Evolutionary conservation across 2,797 vertebrate genomes (phyloP).

Genomic region (Silurus aristotelis): DNA sequence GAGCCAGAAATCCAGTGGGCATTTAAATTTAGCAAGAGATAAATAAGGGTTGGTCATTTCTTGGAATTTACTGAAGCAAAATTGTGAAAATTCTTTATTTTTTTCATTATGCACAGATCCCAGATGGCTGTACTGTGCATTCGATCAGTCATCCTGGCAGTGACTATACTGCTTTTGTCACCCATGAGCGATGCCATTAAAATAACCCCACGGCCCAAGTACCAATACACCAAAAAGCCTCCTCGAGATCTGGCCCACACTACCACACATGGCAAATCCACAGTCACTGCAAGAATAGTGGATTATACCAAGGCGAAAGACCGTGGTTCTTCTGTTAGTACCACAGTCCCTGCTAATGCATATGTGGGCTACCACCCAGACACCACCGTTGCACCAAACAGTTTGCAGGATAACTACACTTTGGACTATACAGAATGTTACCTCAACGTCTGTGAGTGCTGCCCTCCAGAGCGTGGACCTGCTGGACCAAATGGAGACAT

Average conservation of each 20-base stretch:
- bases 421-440: conserved; percentile 87
- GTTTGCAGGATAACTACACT: conserved; percentile 82
- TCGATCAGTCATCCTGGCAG: conserved; percentile 57
- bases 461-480: conserved; percentile 77
- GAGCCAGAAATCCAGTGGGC: neutral
- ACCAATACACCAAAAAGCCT: conserved; percentile 86
- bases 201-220: conserved; percentile 82
- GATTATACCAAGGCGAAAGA: conserved; percentile 58
- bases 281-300: conserved; percentile 60
- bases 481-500: conserved; percentile 80
- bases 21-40: neutral
- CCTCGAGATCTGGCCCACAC: conserved; percentile 58
- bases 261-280: conserved; percentile 65
- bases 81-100: conserved; percentile 19
- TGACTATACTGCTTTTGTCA: conserved; percentile 63
- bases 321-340: conserved; percentile 59
- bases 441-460: conserved; percentile 96
- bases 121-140: conserved; percentile 67
- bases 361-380: conserved; percentile 60
- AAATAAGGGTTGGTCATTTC: neutral
- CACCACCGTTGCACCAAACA: conserved; percentile 65
- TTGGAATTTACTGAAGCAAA: neutral
- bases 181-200: conserved; percentile 67
- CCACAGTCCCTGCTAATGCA: conserved; percentile 58
- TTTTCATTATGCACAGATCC: conserved; percentile 58